These are phyloP conservation scores for Colius striatus DNA, from an alignment of 2,113 vertebrate genomes.

Conservation along the genomic window DNA sequence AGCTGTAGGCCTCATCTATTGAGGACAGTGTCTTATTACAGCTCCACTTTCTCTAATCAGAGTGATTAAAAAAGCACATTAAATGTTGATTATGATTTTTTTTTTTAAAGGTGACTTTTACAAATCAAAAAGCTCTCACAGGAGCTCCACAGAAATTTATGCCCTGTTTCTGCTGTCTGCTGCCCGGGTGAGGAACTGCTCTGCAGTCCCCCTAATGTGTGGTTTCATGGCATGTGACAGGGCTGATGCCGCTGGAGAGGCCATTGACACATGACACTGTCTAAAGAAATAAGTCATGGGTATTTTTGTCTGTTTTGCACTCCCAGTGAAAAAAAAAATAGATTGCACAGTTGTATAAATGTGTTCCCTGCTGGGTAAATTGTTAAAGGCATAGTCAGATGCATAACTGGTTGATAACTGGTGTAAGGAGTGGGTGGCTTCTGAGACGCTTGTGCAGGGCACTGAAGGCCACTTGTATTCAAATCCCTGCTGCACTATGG, in stretches of 20 bases:
- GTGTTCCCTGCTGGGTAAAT: background rate
- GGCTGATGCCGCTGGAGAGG: background rate
- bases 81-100: background rate
- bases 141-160: background rate
- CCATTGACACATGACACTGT: background rate
- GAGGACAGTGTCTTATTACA: background rate
- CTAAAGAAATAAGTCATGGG: background rate
- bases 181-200: background rate
- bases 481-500: background rate
- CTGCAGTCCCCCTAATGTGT: rapidly evolving
- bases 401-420: background rate
- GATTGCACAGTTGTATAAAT: background rate
- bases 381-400: background rate
- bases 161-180: background rate
- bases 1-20: background rate
- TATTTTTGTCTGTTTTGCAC: background rate
- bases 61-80: background rate
- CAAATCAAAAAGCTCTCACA: background rate
- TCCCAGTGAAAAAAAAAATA: background rate
- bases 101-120: background rate
- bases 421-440: background rate
- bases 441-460: background rate
- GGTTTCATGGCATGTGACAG: background rate
- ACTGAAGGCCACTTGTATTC: background rate
- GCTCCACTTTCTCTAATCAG: background rate